Conservation (phyloP, 2,113 vertebrate genomes). For the Pelusios castaneus region DNA sequence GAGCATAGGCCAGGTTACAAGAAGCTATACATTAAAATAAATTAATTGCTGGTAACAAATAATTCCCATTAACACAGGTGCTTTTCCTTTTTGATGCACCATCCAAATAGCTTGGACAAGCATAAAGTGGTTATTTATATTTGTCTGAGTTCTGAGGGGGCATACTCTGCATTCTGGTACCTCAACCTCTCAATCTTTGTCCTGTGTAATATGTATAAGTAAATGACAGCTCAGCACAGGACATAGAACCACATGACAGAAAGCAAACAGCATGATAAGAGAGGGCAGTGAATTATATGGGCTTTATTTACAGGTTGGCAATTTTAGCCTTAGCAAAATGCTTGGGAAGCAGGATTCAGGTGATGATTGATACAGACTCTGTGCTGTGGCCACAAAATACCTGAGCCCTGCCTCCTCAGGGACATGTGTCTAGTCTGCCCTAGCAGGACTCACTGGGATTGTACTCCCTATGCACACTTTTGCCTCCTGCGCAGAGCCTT, state of each 20-base stretch:
- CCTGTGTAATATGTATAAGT: neutral
- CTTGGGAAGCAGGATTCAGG: fast-evolving
- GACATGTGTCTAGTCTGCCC: neutral
- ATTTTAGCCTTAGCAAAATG: neutral
- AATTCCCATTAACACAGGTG: fast-evolving
- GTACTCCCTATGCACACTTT: neutral
- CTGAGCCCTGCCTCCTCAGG: neutral
- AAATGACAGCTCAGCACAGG: neutral
- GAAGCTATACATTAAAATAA: neutral
- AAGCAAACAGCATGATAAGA: neutral
- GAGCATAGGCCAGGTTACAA: neutral
- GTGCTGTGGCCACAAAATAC: fast-evolving
- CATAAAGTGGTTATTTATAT: fast-evolving
- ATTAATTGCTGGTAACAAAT: neutral
- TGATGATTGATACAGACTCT: neutral
- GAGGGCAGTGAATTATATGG: neutral
- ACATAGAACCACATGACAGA: fast-evolving
- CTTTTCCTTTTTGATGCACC: neutral
- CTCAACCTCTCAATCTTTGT: neutral
- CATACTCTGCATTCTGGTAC: fast-evolving
- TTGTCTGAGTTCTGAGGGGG: neutral
- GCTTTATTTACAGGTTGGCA: neutral
- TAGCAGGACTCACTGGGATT: neutral
- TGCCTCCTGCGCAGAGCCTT: fast-evolving
- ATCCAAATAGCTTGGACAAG: neutral